Evolutionary conservation across 2,888 invertebrate species (phyloP), one percentile per base, ranked within the genome.

Genomic region (Ptilodon capucinus): DNA sequence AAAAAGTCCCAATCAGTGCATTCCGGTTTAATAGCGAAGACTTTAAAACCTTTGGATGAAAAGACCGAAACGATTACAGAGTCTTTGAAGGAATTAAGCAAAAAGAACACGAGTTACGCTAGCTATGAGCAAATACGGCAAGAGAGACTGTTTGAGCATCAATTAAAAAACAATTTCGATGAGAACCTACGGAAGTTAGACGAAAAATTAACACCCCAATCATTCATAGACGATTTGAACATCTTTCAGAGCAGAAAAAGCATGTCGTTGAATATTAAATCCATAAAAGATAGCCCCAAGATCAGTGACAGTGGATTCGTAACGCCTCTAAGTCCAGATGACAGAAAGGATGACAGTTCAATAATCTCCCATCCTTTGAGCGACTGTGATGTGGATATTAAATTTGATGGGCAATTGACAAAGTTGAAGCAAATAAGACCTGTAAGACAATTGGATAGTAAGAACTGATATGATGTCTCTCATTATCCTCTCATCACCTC

Each of bases 341-440:
- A 76, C 1, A 91, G 87, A 4, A 8, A 85, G 68, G 42, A 87
- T 51, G 81, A 84, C 3, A 91, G 79, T 28, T 91, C 92, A 0
- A 76, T 83, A 0, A 72, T 90, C 1, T 92, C 92, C 41, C 96
- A 96, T 84, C 97, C 97, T 0, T 71, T 97, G 3, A 95, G 96
- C 58, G 94, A 95, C 68, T 94, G 94, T 49, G 96, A 96, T 71
- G 95, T 96, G 0, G 95, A 94, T 70, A 95, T 96, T 39, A 95
- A 94, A 55, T 97, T 94, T 71, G 95, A 95, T 64, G 96, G 96
- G 5, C 90, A 89, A 13, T 95, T 95, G 0, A 95, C 95, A 0
- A 95, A 96, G 74, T 81, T 97, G 51, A 96, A 96, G 74, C 95
- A 94, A 44, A 93, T 96, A 19, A 92, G 94, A 54, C 93, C 95